A percentile compares a stretch with the other conserved stretches of the same genome.
Evolutionary conservation across 2,888 invertebrate genomes (phyloP).

Genomic region (Trimorus sp.): DNA sequence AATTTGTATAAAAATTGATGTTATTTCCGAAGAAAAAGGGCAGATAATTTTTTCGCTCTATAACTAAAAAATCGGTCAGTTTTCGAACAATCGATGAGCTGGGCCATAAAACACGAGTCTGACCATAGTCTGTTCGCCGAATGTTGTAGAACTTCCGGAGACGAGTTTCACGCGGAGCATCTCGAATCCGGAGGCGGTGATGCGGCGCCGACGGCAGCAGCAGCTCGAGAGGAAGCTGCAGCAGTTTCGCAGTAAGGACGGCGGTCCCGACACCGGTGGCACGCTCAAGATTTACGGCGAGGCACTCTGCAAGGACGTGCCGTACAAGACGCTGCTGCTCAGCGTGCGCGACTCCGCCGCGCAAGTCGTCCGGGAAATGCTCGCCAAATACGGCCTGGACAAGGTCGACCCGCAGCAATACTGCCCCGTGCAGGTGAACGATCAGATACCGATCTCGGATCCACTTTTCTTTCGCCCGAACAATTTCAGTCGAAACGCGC

Average conservation of each 20-base stretch:
- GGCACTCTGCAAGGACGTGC: slow-evolving; percentile 96
- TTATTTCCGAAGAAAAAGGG: too few relatives aligned
- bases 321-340: slow-evolving; percentile 98
- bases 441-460: slow-evolving; percentile 26
- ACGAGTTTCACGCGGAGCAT: slow-evolving; percentile 99
- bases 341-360: slow-evolving; percentile 96
- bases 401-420: slow-evolving; percentile 95
- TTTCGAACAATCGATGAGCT: too few relatives aligned
- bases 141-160: slow-evolving; percentile 92
- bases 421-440: slow-evolving; percentile 94
- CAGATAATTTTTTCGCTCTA: too few relatives aligned
- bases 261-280: slow-evolving; percentile 96
- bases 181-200: slow-evolving; percentile 99
- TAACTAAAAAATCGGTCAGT: too few relatives aligned
- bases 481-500: too few relatives aligned
- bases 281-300: slow-evolving; percentile 98
- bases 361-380: slow-evolving; percentile 96
- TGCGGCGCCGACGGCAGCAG: slow-evolving; percentile 97
- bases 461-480: neutral
- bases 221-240: slow-evolving; percentile 98
- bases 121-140: neutral
- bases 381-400: slow-evolving; percentile 97
- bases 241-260: slow-evolving; percentile 97
- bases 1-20: too few relatives aligned
- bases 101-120: too few relatives aligned